Conservation (phyloP, 2,797 vertebrate species). For the Anniella stebbinsi region DNA sequence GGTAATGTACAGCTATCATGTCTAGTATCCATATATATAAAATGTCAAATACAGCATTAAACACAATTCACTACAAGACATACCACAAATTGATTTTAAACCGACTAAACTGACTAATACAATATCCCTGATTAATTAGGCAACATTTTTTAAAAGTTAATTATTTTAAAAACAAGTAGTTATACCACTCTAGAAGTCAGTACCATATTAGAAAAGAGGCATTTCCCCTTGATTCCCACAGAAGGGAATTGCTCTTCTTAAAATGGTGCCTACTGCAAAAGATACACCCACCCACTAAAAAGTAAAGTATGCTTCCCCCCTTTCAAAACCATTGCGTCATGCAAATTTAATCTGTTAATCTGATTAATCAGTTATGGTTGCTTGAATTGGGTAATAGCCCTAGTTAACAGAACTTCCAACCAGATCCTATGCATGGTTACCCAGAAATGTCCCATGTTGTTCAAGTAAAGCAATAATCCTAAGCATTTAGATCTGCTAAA, state of each 20-base stretch:
- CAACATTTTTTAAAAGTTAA: neutral
- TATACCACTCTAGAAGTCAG: neutral
- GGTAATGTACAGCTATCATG: too few relatives aligned
- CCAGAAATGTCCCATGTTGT: neutral
- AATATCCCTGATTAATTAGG: neutral
- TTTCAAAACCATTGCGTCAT: neutral
- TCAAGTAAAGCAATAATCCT: neutral
- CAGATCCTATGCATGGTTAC: neutral
- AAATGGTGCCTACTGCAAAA: neutral
- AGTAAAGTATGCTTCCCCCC: neutral
- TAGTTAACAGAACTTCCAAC: neutral
- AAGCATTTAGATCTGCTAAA: neutral
- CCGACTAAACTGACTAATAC: neutral
- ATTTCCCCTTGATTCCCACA: neutral
- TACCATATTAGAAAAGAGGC: neutral
- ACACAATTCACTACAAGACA: neutral
- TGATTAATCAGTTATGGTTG: neutral
- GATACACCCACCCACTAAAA: neutral
- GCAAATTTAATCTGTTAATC: neutral
- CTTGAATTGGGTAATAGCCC: neutral
- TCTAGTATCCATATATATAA: too few relatives aligned
- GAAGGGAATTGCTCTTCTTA: neutral
- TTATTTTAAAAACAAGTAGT: neutral
- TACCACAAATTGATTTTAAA: neutral
- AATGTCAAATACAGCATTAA: neutral